Evolutionary conservation across 2,113 vertebrate genomes (phyloP), one percentile per base, ranked within the genome.

Genomic region (Salvelinus alpinus): DNA sequence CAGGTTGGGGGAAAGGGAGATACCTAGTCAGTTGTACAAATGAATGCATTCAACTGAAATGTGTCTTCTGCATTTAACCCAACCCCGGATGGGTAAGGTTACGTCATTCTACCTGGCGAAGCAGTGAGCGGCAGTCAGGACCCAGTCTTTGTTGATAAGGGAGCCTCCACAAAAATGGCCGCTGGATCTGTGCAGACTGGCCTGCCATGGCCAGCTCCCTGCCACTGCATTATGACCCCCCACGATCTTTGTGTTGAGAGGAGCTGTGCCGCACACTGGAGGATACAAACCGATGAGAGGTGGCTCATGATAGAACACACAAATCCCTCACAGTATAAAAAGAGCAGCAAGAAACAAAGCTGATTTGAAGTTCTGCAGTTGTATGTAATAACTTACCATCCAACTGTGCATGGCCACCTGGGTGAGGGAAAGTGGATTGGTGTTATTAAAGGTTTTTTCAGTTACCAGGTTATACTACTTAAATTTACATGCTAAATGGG

Each of bases 121-220:
- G 73, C 92, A 92, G 78, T 93, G 92, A 12, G 88, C 89, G 0
- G 91, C 92, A 0, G 87, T 87, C 67, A 92, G 76, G 57, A 92
- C 84, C 91, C 91, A 93, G 51, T 78, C 76, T 3, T 80, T 78
- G 14, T 80, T 73, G 72, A 93, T 84, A 76, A 92, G 85, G 27
- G 88, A 83, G 48, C 86, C 90, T 8, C 90, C 91, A 54, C 92
- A 93, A n/a, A 88, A 16, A 65, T 87, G 86, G 5, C 1, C 0
- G 14, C 62, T 73, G 0, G 44, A 44, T 0, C 38, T 72, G 1
- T 78, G 70, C 60, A 92, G 73, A 78, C 91, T 91, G 71, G 75
- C 83, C 29, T 92, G 91, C 91, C 91, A 93, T 0, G 90, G 91
- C 89, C 90, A 92, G 38, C 76, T 24, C 4, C 88, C 84, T 0